A percentile compares a stretch with the other conserved stretches of the same genome.
Conservation (phyloP, 2,888 invertebrate genomes). For the Hemistola chrysoprasaria region DNA sequence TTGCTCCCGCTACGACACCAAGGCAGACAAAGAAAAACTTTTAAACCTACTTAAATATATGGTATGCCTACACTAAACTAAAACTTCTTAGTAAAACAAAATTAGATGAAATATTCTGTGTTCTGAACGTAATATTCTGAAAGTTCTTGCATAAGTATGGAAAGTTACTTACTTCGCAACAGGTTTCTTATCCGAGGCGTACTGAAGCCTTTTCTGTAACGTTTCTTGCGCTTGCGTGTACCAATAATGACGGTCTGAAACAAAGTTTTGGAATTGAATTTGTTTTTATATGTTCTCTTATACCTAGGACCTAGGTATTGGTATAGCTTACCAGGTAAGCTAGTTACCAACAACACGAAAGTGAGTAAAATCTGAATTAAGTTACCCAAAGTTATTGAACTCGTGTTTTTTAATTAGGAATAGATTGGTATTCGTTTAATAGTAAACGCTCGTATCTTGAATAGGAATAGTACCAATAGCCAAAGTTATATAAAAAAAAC, state of each 20-base stretch:
- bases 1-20: too few species aligned
- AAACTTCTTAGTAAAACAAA: slow-evolving; percentile 14
- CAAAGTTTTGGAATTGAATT: slow-evolving; percentile 9
- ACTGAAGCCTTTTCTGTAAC: slow-evolving; percentile 76
- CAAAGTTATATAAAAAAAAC: too few species aligned
- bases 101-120: slow-evolving; percentile 13
- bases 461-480: too few species aligned
- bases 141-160: slow-evolving; percentile 5
- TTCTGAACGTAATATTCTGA: slow-evolving; percentile 7
- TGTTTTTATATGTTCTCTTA: neutral
- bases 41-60: too few species aligned
- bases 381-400: too few species aligned
- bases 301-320: neutral
- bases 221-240: slow-evolving; percentile 82
- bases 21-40: too few species aligned
- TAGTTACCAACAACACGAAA: too few species aligned
- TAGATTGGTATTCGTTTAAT: too few species aligned
- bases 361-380: too few species aligned
- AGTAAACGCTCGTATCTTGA: too few species aligned
- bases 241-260: slow-evolving; percentile 82
- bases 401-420: too few species aligned
- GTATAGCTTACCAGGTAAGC: too few species aligned
- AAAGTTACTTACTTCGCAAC: slow-evolving; percentile 71
- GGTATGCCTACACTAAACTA: slow-evolving; percentile 3
- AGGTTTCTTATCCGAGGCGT: slow-evolving; percentile 70